Evolutionary conservation across 2,888 invertebrate species (phyloP).

Genomic region (Scaptomyza parva): DNA sequence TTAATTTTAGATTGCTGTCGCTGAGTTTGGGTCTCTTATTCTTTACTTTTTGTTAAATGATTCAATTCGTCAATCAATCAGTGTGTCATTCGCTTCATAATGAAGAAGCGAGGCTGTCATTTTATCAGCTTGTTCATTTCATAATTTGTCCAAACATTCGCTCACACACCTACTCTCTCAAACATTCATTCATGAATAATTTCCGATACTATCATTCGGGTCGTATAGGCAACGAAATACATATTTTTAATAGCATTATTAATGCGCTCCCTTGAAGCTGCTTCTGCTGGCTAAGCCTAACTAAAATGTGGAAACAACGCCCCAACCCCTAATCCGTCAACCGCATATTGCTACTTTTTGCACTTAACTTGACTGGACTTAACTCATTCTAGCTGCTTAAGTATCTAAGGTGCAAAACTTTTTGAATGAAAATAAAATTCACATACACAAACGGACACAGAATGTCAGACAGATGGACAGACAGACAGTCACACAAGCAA

Average conservation of each 20-base stretch:
- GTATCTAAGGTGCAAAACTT: constrained; percentile 70
- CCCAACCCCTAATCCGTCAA: not conserved
- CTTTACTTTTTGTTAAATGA: constrained; percentile 52
- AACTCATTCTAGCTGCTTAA: constrained; percentile 52
- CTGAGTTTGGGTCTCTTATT: constrained; percentile 9
- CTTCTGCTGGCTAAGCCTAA: constrained; percentile 15
- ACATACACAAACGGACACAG: constrained; percentile 45
- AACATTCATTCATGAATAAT: constrained; percentile 18
- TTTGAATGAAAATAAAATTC: constrained; percentile 81
- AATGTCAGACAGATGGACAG: constrained; percentile 4
- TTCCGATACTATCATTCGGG: constrained; percentile 61
- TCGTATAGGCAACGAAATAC: constrained; percentile 65
- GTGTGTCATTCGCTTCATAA: constrained; percentile 78
- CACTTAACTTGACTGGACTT: constrained; percentile 34
- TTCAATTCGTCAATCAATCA: constrained; percentile 80
- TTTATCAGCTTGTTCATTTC: constrained; percentile 39
- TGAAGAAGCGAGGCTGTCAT: constrained; percentile 43
- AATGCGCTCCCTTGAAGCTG: constrained; percentile 51
- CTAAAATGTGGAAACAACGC: constrained; percentile 34
- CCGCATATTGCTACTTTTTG: constrained; percentile 19
- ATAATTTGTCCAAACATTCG: constrained; percentile 48
- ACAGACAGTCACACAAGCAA: not conserved
- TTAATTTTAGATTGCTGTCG: constrained; percentile 13
- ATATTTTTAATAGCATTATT: constrained; percentile 70
- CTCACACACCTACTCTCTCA: constrained; percentile 6